Base-by-base conservation (phyloP, 2,113 vertebrate genomes). In the Hipposideros armiger region DNA sequence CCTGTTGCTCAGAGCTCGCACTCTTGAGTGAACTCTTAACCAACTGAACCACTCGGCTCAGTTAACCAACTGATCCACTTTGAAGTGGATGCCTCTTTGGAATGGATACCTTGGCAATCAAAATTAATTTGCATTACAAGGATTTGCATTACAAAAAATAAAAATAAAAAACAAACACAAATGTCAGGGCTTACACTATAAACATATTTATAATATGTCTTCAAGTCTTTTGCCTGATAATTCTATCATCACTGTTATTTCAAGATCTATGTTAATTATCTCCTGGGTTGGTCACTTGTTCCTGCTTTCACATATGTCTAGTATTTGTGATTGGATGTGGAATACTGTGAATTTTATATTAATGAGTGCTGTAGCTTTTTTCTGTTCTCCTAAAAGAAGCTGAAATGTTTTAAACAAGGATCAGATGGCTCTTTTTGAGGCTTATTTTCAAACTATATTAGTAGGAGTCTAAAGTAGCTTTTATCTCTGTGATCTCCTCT, bases 251-350 rank as follows among this genome's bases (percentile, higher is more conserved):
- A 32, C 14, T 77, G 10, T 66, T 28, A 66, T 67, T 90, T 87
- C 15, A 81, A 22, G 19, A 30, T 84, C 3, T 73, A 32, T 36
- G 42, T 67, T 76, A 67, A 60, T 80, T 28, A 36, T 69, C 19
- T 52, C 15, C 32, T 54, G 2, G 0, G 47, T 58, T 1, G 1
- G 1, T 74, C 32, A 36, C 13, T 30, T 36, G 1, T 20, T 86
- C 24, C 5, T 30, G 28, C n/a, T 16, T 90, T 10, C 30, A 64
- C 11, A 26, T 26, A 16, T 28, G 1, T 50, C 5, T 58, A 50
- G 8, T 81, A 30, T 73, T 73, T 86, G 15, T 42, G 11, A 45
- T 67, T 81, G 60, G 28, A 47, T 58, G 30, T 9, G 11, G 20
- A 87, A 40, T 80, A 64, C 20, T 17, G 7, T 67, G 11, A 60